Conservation (phyloP, 2,888 invertebrate species). For the Callyntrura guangdongensis region DNA sequence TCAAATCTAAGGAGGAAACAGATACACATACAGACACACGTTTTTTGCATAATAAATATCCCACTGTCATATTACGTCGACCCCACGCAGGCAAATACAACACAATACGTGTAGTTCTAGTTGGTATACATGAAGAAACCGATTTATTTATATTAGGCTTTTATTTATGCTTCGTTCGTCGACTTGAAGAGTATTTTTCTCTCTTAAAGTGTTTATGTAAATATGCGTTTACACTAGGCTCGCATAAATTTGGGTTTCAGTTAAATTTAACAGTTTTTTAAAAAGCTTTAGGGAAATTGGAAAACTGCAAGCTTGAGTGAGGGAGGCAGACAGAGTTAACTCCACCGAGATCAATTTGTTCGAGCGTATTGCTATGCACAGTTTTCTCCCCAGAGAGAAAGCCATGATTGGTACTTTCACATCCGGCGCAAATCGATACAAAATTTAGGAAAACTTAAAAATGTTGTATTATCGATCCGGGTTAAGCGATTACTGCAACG, state of each 20-base stretch:
- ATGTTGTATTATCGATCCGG: neutral
- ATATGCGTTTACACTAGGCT: neutral
- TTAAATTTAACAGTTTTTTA: slow-evolving; percentile 48
- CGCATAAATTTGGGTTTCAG: slow-evolving; percentile 21
- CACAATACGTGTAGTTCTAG: neutral
- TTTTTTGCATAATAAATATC: slow-evolving; percentile 42
- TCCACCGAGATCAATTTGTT: slow-evolving; percentile 9
- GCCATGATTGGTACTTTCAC: neutral
- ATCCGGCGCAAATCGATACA: neutral
- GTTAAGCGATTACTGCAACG: slow-evolving; percentile 32
- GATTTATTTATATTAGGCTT: neutral
- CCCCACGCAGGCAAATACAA: slow-evolving; percentile 42
- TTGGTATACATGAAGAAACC: neutral
- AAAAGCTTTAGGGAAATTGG: slow-evolving; percentile 48
- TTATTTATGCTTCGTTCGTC: neutral
- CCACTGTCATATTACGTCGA: slow-evolving; percentile 33
- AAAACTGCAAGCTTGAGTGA: slow-evolving; percentile 7
- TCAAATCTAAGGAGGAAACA: neutral
- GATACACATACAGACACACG: neutral
- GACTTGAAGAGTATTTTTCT: slow-evolving; percentile 5
- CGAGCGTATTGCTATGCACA: neutral
- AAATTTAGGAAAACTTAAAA: neutral
- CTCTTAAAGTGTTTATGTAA: neutral
- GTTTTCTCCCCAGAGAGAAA: neutral
- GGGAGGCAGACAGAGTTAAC: neutral